Evolutionary conservation across 2,797 vertebrate species (phyloP), one percentile per base, ranked within the genome.

Genomic region (Enteromius unitaeniatus): DNA sequence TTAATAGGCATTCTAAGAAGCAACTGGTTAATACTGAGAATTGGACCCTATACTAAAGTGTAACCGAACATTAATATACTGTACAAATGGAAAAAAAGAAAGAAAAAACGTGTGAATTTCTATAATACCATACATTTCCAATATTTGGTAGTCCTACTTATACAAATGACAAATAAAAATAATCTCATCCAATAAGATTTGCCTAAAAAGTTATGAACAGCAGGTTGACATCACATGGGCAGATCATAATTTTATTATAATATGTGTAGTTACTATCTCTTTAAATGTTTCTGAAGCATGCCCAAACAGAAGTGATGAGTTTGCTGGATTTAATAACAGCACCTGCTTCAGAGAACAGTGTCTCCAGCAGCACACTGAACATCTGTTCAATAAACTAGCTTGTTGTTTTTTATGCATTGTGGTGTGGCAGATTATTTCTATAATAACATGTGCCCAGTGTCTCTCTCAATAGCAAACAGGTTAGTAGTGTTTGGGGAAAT

Each of bases 331-430:
- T n/a, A n/a, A n/a, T n/a, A n/a, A n/a, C n/a, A n/a, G n/a, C n/a
- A n/a, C n/a, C n/a, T n/a, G n/a, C n/a, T n/a, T n/a, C n/a, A n/a
- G n/a, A n/a, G n/a, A n/a, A n/a, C 15, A 40, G 13, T 40, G 37
- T 58, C 70, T 74, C 45, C 47, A 74, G 47, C 21, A 21, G 47
- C 9, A 6, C 26, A 7, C 26, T 53, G 34, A 58, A 58, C 73
- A 76, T 76, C 74, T 76, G 53, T 40, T 58, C 73, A 58, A 10
- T n/a, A n/a, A n/a, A n/a, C n/a, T 17, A 23, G 53, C 31, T 76
- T 76, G 34, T 23, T 23, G 31, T 76, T 76, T 37, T 58, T 40
- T 3, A 58, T 76, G 74, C n/a, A 15, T 17, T 76, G 34, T 17
- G 23, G 7, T 40, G 13, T 40, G 53, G 74, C 14, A 17, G 31